Percentiles rank a stretch among this genome's conserved stretches.
Evolutionary conservation across 2,888 invertebrate genomes (phyloP).

Genomic region (Drosophila subquinaria): DNA sequence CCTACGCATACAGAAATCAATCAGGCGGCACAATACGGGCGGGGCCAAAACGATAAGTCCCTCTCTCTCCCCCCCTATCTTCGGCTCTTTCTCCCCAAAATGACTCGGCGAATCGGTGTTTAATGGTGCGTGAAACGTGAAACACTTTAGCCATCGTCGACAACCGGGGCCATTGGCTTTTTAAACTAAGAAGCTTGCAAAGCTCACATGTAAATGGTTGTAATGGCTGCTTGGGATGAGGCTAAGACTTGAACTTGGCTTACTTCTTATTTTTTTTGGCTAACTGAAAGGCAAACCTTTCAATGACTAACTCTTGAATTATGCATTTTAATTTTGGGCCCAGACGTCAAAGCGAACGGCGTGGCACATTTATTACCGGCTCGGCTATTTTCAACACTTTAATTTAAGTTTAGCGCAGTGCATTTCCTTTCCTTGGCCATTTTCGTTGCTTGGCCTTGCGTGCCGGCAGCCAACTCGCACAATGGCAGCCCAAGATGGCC

Average conservation of each 20-base stretch:
- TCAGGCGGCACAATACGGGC: slow-evolving; percentile 76
- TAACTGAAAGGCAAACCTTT: background rate
- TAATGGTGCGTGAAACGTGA: slow-evolving; percentile 79
- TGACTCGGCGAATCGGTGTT: slow-evolving; percentile 76
- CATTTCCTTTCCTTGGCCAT: slow-evolving; percentile 70
- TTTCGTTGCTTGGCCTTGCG: slow-evolving; percentile 39
- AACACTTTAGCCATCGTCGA: slow-evolving; percentile 72
- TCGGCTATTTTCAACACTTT: slow-evolving; percentile 72
- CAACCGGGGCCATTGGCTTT: slow-evolving; percentile 34
- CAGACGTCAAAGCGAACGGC: slow-evolving; percentile 64
- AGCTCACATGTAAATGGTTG: slow-evolving; percentile 65
- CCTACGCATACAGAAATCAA: slow-evolving; percentile 72
- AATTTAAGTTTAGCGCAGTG: slow-evolving; percentile 70
- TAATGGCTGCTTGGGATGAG: slow-evolving; percentile 39
- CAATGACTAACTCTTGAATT: slow-evolving; percentile 62
- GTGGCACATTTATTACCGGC: slow-evolving; percentile 70
- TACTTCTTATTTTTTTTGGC: background rate
- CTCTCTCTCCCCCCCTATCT: background rate
- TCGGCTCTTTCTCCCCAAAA: slow-evolving; percentile 49
- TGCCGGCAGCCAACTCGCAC: slow-evolving; percentile 26
- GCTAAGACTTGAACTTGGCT: background rate
- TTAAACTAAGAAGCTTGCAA: slow-evolving; percentile 37
- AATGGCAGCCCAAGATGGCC: slow-evolving; percentile 59
- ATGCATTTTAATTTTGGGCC: slow-evolving; percentile 75
- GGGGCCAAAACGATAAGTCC: slow-evolving; percentile 41